Evolutionary conservation across 2,113 vertebrate genomes (phyloP).

Genomic region (Mastomys natalensis): DNA sequence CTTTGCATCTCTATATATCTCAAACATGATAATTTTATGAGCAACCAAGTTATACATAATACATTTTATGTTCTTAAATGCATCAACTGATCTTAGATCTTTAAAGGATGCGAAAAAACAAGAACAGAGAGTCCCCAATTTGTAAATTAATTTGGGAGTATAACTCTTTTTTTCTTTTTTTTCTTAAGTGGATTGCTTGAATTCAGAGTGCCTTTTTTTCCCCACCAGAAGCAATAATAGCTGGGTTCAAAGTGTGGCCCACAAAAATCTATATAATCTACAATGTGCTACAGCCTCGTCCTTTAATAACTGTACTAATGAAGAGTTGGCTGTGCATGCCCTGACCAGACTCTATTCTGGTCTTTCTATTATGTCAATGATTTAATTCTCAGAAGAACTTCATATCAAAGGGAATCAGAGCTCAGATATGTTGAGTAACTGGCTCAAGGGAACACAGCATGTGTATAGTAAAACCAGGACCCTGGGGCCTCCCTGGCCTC

Average conservation of each 20-base stretch:
- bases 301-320: neutral
- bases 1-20: slow-evolving; percentile 72
- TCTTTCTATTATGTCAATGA: neutral
- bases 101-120: slow-evolving; percentile 67
- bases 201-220: slow-evolving; percentile 21
- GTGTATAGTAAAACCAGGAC: neutral
- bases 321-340: neutral
- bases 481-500: slow-evolving; percentile 1
- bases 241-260: neutral
- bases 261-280: neutral
- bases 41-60: slow-evolving; percentile 77
- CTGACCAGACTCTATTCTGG: neutral
- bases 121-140: slow-evolving; percentile 73
- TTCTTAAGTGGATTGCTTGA: slow-evolving; percentile 35
- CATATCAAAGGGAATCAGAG: slow-evolving; percentile 26
- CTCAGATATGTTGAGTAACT: slow-evolving; percentile 54
- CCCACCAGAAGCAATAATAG: neutral
- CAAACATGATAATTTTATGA: slow-evolving; percentile 77
- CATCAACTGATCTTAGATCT: slow-evolving; percentile 76
- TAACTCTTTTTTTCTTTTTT: slow-evolving; percentile 48
- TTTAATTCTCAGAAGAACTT: slow-evolving; percentile 28
- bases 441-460: slow-evolving; percentile 51
- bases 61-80: slow-evolving; percentile 77
- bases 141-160: slow-evolving; percentile 73
- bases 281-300: neutral